phyloP scores from a whole-genome alignment of 2,113 vertebrate species.

The Hassar affinis region DNA sequence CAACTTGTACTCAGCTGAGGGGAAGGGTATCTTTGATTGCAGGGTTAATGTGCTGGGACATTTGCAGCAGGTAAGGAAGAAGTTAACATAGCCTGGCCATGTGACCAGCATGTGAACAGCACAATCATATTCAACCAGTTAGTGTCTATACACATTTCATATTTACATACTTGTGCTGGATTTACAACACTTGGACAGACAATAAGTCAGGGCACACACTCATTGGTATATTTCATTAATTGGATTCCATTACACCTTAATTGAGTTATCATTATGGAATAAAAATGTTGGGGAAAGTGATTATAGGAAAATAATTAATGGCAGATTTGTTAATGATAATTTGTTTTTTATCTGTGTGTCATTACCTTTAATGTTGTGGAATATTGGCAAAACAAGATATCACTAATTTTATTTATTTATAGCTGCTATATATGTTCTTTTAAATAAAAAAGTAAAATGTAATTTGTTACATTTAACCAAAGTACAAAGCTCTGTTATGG shows the following conservation, averaged over 20 bases:
- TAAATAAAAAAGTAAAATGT: background rate
- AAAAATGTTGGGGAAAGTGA: background rate
- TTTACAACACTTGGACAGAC: background rate
- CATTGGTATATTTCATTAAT: background rate
- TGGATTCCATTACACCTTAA: background rate
- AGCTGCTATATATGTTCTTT: background rate
- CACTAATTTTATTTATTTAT: background rate
- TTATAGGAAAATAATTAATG: background rate
- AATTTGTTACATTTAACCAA: background rate
- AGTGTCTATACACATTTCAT: background rate
- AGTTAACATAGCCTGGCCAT: background rate
- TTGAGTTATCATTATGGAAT: background rate
- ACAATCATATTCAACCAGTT: background rate
- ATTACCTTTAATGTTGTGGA: background rate
- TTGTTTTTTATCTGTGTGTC: background rate
- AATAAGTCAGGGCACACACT: background rate
- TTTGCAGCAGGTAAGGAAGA: slow-evolving; percentile 82
- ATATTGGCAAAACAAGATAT: no score
- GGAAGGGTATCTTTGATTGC: slow-evolving; percentile 89
- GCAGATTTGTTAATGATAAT: background rate
- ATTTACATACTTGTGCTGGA: background rate
- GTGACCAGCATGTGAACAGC: background rate
- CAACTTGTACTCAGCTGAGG: slow-evolving; percentile 91
- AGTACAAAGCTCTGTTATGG: background rate
- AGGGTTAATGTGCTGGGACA: slow-evolving; percentile 90